Conservation (phyloP, 2,113 vertebrate species). For the Willisornis vidua region DNA sequence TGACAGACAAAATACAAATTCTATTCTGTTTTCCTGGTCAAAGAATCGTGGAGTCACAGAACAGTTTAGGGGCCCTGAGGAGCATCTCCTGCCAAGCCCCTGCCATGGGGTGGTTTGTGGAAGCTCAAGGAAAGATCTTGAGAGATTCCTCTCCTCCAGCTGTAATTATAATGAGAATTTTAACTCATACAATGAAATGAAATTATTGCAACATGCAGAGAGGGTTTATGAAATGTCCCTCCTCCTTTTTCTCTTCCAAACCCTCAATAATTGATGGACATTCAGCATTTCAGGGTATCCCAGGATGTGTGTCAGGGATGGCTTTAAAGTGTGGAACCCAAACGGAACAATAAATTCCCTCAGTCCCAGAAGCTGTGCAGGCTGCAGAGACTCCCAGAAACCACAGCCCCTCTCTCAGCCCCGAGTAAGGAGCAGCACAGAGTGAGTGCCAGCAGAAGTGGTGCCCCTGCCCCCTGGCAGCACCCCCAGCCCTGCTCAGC, state of each 20-base stretch:
- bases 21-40: not conserved
- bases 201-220: not conserved
- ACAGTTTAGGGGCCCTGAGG: not conserved
- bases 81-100: not conserved
- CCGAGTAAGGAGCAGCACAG: not conserved
- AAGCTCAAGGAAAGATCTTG: not conserved
- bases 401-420: not conserved
- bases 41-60: not conserved
- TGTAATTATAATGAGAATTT: not conserved
- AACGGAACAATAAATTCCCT: not conserved
- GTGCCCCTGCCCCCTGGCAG: not conserved
- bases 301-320: not conserved
- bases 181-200: not conserved
- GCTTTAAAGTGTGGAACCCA: not conserved
- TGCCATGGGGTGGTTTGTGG: not conserved
- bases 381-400: not conserved
- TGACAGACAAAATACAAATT: too few species aligned
- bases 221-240: not conserved
- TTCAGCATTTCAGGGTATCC: not conserved
- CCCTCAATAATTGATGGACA: not conserved
- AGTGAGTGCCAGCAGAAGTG: not conserved
- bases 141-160: not conserved
- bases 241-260: not conserved
- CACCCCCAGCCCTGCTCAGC: not conserved
- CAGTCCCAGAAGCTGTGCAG: not conserved